Conservation (phyloP, 2,113 vertebrate species). For the Saguinus midas region DNA sequence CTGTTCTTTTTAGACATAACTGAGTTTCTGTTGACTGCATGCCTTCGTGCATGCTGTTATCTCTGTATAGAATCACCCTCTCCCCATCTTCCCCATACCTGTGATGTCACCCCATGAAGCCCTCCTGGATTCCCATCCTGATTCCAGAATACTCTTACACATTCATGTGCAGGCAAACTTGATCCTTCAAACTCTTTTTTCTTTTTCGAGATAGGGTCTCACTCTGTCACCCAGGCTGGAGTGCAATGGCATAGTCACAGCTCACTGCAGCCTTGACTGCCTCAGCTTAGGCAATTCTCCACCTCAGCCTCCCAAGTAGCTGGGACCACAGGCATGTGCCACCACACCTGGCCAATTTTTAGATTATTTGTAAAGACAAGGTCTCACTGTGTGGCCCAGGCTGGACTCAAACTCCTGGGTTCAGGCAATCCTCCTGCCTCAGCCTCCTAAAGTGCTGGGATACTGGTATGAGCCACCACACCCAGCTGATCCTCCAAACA, state of each 20-base stretch:
- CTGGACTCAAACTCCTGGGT: not conserved
- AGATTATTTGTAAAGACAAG: not conserved
- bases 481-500: too few species aligned
- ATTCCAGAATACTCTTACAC: not conserved
- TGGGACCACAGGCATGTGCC: not conserved
- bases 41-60: not conserved
- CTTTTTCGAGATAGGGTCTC: not conserved
- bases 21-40: slow-evolving; percentile 5
- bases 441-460: not conserved
- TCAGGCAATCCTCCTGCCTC: not conserved
- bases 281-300: not conserved
- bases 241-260: not conserved
- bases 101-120: not conserved
- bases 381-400: not conserved
- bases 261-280: not conserved
- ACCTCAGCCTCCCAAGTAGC: not conserved
- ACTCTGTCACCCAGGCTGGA: not conserved
- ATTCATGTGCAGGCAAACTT: not conserved
- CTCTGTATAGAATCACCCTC: not conserved
- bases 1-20: not conserved
- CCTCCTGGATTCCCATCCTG: slow-evolving; percentile 2
- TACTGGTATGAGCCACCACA: not conserved
- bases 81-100: not conserved
- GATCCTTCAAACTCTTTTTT: not conserved
- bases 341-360: not conserved